Base-by-base conservation (phyloP, 2,888 invertebrate species). In the Athripsodes cinereus region DNA sequence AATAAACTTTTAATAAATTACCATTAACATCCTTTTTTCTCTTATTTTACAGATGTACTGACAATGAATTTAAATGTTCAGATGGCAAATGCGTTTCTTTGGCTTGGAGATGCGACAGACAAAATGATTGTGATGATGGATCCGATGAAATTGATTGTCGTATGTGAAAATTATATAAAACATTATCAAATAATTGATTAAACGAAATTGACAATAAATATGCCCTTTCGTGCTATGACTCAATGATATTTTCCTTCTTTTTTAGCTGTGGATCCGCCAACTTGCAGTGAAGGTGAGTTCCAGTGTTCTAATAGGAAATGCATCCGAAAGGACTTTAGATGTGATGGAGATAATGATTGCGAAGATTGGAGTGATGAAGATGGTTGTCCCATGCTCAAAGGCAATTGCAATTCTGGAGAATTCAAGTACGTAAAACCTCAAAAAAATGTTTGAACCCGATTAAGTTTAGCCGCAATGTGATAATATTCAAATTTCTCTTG, bases 311-410 rank as follows among this genome's bases (percentile, higher is more conserved):
- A 85, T 67, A 81, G 81, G 22, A 81, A 85, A 57, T 93, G 92
- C 70, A 85, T 92, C 49, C 79, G 86, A 40, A 80, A 81, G 65
- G 83, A 86, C 59, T 92, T 88, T 69, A 84, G 85, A 62, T 92
- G 92, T 68, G 92, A 93, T 65, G 88, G 89, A 0, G 90, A 92
- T 68, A 88, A 91, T 67, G 92, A 93, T 68, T 92, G 92, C 67
- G 90, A 88, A 0, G 92, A 93, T 69, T 89, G 89, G 85, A 90
- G 89, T 55, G 92, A 92, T 67, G 92, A 92, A 69, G 86, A 88
- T 67, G 83, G 86, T 62, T 92, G 92, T 67, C 84, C 84, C 0
- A 80, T 81, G 66, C 74, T 82, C 64, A 81, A 82, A 1, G 83
- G 84, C 1, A 84, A 79, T 65, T 90, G 90, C 67, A 84, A 81